Conservation (phyloP, 2,888 invertebrate genomes). For the Agriotes lineatus region DNA sequence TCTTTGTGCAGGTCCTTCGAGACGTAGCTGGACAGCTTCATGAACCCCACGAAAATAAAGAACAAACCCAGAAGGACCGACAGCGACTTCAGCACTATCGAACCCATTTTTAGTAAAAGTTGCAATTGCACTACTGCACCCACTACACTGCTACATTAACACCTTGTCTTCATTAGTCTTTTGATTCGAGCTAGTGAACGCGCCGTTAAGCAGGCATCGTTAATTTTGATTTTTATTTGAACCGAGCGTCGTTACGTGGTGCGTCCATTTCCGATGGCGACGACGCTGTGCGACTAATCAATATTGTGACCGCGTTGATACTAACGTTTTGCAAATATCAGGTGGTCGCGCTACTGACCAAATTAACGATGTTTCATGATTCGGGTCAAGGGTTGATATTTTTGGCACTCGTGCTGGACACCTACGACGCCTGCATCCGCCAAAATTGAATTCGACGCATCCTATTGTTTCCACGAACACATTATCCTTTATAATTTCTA, state of each 20-base stretch:
- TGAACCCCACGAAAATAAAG: slow-evolving; percentile 94
- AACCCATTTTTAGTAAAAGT: slow-evolving; percentile 66
- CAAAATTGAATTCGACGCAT: no score
- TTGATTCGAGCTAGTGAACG: neutral
- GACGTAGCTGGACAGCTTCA: slow-evolving; percentile 91
- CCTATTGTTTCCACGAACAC: no score
- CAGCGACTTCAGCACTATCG: slow-evolving; percentile 90
- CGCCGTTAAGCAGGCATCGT: slow-evolving; percentile 28
- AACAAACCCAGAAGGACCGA: slow-evolving; percentile 93
- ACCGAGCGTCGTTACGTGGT: slow-evolving; percentile 46
- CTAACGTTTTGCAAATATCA: slow-evolving; percentile 52
- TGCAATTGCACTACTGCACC: slow-evolving; percentile 7
- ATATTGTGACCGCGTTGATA: slow-evolving; percentile 54
- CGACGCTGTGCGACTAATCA: slow-evolving; percentile 59
- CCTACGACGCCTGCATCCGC: neutral
- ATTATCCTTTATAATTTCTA: no score
- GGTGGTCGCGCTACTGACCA: slow-evolving; percentile 42
- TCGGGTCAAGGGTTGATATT: slow-evolving; percentile 40
- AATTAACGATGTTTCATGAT: slow-evolving; percentile 31
- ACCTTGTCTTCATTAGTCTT: slow-evolving; percentile 31
- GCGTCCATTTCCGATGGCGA: slow-evolving; percentile 54
- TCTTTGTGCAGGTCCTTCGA: slow-evolving; percentile 97
- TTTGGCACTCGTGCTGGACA: slow-evolving; percentile 6
- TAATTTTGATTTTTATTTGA: slow-evolving; percentile 29
- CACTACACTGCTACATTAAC: slow-evolving; percentile 36